Percentiles rank a stretch among this genome's conserved stretches.
These are phyloP conservation scores for Clarias macrocephalus DNA, from an alignment of 2,113 vertebrate species.

Conservation along the genomic window DNA sequence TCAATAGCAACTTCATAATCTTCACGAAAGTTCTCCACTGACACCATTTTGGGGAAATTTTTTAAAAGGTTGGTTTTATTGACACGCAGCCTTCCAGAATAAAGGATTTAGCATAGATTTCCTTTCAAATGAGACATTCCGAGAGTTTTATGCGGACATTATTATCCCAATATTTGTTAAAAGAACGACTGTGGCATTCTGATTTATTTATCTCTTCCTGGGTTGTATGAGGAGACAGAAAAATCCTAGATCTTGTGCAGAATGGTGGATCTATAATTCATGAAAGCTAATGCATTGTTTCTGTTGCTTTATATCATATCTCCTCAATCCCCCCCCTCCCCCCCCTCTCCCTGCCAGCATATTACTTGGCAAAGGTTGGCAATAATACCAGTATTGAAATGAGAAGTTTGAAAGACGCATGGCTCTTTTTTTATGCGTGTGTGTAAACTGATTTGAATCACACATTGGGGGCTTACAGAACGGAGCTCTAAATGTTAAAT, in stretches of 20 bases:
- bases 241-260: constrained; percentile 60
- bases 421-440: constrained; percentile 66
- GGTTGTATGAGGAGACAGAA: constrained; percentile 67
- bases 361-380: constrained; percentile 73
- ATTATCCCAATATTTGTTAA: constrained; percentile 63
- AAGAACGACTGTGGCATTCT: constrained; percentile 62
- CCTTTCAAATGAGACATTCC: constrained; percentile 57
- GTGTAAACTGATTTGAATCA: constrained; percentile 80
- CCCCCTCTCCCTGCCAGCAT: constrained; percentile 45
- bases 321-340: constrained; percentile 41
- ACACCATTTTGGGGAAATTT: background rate
- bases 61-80: constrained; percentile 27
- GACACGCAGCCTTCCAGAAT: constrained; percentile 51
- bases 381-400: constrained; percentile 77
- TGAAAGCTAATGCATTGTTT: constrained; percentile 79
- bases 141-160: constrained; percentile 69
- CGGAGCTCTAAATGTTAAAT: constrained; percentile 84
- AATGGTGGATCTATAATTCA: constrained; percentile 75
- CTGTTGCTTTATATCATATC: constrained; percentile 74
- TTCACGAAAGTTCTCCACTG: constrained; percentile 21
- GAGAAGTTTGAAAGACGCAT: constrained; percentile 78
- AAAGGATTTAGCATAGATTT: constrained; percentile 51
- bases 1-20: constrained; percentile 2
- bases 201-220: constrained; percentile 70
- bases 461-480: constrained; percentile 78